Evolutionary conservation across 2,888 invertebrate species (phyloP).

Genomic region (Adineta ricciae): DNA sequence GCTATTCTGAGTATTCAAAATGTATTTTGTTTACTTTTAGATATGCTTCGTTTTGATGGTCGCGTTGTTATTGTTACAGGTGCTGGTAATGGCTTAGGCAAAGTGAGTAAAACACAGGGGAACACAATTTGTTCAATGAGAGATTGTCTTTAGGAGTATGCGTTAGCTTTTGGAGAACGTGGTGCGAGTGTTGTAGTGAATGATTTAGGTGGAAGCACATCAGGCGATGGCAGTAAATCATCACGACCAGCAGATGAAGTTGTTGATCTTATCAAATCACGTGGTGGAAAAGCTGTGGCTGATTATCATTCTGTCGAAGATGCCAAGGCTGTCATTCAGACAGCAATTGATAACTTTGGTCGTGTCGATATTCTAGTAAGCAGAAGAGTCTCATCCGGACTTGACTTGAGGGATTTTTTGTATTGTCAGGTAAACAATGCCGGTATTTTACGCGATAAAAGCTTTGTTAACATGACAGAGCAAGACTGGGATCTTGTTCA

Average conservation of each 20-base stretch:
- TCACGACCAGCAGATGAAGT: constrained; percentile 75
- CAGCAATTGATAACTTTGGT: constrained; percentile 81
- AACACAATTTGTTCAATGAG: neutral
- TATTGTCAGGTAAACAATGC: constrained; percentile 78
- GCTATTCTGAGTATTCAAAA: no score
- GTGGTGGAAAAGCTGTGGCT: constrained; percentile 76
- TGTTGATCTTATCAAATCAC: constrained; percentile 70
- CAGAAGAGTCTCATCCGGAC: no score
- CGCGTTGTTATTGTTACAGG: constrained; percentile 88
- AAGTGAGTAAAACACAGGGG: neutral
- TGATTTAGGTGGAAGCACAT: constrained; percentile 74
- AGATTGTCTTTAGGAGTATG: constrained; percentile 71
- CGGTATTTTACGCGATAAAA: constrained; percentile 85
- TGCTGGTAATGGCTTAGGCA: constrained; percentile 70
- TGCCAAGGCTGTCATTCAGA: constrained; percentile 87
- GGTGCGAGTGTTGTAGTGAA: constrained; percentile 95
- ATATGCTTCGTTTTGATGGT: constrained; percentile 54
- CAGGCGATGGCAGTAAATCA: constrained; percentile 66
- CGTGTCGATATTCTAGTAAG: constrained; percentile 47
- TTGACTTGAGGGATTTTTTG: no score
- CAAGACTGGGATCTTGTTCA: constrained; percentile 78
- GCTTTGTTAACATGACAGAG: constrained; percentile 75
- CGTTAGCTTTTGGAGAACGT: constrained; percentile 74
- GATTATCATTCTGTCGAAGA: constrained; percentile 75
- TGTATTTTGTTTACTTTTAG: neutral